These are phyloP conservation scores for Rhabdophis nuchalis DNA, from an alignment of 2,797 vertebrate genomes.

Conservation along the genomic window DNA sequence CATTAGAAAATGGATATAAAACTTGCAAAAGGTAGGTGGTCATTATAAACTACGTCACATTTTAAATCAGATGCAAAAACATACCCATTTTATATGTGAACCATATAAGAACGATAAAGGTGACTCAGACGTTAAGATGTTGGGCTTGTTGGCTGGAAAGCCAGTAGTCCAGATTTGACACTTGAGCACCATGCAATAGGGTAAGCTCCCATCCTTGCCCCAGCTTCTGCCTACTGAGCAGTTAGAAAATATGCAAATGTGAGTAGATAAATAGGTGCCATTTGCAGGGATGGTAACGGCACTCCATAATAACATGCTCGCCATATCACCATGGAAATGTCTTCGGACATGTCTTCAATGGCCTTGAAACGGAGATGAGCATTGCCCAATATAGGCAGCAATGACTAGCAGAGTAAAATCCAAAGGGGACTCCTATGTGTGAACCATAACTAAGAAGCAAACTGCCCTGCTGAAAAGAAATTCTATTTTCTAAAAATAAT, in stretches of 20 bases:
- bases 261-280: neutral
- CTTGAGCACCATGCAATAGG: neutral
- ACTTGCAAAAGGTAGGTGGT: conserved; percentile 88
- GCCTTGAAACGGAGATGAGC: neutral
- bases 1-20: conserved; percentile 77
- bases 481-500: neutral
- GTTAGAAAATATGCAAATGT: neutral
- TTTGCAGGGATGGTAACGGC: neutral
- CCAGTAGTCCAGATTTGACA: neutral
- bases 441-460: neutral
- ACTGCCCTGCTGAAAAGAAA: neutral
- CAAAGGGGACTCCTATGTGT: neutral
- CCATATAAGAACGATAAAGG: neutral
- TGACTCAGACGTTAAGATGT: neutral
- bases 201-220: neutral
- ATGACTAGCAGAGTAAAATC: neutral
- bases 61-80: neutral
- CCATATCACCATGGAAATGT: neutral
- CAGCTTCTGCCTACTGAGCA: neutral
- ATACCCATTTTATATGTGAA: neutral
- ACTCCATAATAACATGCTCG: neutral
- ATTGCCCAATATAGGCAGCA: neutral
- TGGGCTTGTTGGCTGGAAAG: neutral
- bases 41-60: neutral
- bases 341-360: neutral